phyloP scores from a whole-genome alignment of 2,113 vertebrate species.

The Sylvilagus bachmani region DNA sequence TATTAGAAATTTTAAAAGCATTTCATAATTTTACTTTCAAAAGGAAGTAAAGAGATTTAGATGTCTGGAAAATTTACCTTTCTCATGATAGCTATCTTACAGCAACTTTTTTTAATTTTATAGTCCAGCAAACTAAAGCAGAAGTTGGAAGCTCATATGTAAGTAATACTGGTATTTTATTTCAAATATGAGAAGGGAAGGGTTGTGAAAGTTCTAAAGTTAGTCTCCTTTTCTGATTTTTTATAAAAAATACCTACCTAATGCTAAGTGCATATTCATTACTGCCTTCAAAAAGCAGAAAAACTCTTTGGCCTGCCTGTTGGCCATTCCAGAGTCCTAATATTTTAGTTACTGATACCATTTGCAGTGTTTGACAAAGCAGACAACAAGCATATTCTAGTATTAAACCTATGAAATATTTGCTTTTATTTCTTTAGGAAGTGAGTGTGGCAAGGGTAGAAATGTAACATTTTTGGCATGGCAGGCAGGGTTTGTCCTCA shows the following conservation, averaged over 20 bases:
- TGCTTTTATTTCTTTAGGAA: neutral
- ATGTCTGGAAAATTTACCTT: constrained; percentile 59
- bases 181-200: constrained; percentile 65
- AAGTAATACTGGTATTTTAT: constrained; percentile 87
- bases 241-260: neutral
- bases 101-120: constrained; percentile 81
- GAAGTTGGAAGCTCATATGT: constrained; percentile 98
- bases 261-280: neutral
- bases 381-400: neutral
- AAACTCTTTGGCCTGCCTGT: neutral
- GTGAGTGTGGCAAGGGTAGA: neutral
- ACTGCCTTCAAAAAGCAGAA: neutral
- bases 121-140: constrained; percentile 96
- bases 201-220: constrained; percentile 51
- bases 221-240: constrained; percentile 55
- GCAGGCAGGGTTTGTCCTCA: neutral
- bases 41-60: constrained; percentile 46
- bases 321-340: neutral
- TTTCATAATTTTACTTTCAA: constrained; percentile 50
- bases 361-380: constrained; percentile 44
- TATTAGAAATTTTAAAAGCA: constrained; percentile 39
- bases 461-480: neutral
- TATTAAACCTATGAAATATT: neutral
- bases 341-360: neutral
- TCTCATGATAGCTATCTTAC: constrained; percentile 67